A percentile compares a stretch with the other conserved stretches of the same genome.
Evolutionary conservation across 2,888 invertebrate genomes (phyloP).

Genomic region (Noctua janthe): DNA sequence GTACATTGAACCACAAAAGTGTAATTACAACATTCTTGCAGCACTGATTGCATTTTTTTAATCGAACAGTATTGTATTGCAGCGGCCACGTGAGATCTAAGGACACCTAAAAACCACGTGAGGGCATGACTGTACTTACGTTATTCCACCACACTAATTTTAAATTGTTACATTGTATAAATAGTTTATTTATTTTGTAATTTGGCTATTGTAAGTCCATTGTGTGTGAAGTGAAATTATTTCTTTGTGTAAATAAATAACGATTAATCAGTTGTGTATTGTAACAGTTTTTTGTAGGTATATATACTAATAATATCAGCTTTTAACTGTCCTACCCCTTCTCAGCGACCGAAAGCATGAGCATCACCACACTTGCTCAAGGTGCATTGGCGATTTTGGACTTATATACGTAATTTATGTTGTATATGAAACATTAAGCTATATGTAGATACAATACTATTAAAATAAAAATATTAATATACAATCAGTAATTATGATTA

Average conservation of each 20-base stretch:
- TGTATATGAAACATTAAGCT: too few species aligned
- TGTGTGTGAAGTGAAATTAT: conserved; percentile 10
- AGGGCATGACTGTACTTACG: conserved; percentile 27
- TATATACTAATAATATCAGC: neutral
- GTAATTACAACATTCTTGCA: conserved; percentile 35
- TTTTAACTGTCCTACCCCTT: neutral
- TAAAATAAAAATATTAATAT: too few species aligned
- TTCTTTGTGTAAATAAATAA: conserved; percentile 4
- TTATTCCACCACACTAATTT: conserved; percentile 21
- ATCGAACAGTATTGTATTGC: conserved; percentile 18
- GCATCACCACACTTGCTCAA: too few species aligned
- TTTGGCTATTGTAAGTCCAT: neutral
- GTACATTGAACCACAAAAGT: conserved; percentile 33
- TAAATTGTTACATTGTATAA: conserved; percentile 5
- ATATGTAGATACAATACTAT: too few species aligned
- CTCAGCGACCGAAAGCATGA: too few species aligned
- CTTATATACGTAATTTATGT: too few species aligned
- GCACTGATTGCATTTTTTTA: conserved; percentile 22
- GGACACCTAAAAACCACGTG: conserved; percentile 38
- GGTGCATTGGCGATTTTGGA: too few species aligned
- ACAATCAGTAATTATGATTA: too few species aligned
- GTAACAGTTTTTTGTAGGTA: neutral
- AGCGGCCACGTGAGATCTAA: conserved; percentile 12
- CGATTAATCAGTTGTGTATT: neutral
- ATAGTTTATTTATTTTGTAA: neutral